phyloP scores from a whole-genome alignment of 2,888 invertebrate genomes.

The Campaea margaritaria region DNA sequence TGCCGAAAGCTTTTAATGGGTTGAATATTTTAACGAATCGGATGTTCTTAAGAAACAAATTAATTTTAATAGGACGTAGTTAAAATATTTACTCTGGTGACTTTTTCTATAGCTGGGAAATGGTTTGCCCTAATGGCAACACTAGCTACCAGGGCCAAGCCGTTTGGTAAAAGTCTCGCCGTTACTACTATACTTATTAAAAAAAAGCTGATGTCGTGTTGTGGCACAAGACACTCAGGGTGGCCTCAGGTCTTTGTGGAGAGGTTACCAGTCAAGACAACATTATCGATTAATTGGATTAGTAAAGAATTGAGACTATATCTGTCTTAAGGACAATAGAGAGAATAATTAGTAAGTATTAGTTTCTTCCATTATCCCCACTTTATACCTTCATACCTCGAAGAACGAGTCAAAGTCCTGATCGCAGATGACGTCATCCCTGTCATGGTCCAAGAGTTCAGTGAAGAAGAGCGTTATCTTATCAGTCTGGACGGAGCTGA shows the following conservation, averaged over 20 bases:
- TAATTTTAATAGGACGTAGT: not conserved
- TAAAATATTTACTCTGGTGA: not conserved
- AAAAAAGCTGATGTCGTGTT: no score
- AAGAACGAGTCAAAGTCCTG: conserved; percentile 89
- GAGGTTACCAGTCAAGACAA: no score
- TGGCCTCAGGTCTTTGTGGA: no score
- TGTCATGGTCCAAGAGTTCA: conserved; percentile 88
- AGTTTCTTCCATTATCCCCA: not conserved
- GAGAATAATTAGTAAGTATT: not conserved
- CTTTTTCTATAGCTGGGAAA: not conserved
- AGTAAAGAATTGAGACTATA: no score
- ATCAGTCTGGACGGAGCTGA: conserved; percentile 87
- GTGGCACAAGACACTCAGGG: no score
- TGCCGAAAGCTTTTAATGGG: conserved; percentile 7
- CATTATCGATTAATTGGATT: no score
- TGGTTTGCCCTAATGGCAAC: no score
- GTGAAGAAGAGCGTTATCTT: conserved; percentile 90
- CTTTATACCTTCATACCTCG: conserved; percentile 51
- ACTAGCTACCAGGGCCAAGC: no score
- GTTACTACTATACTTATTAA: no score
- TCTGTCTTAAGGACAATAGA: no score
- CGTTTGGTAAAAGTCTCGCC: no score
- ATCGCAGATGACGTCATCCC: conserved; percentile 89
- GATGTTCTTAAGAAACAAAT: not conserved
- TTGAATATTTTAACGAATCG: conserved; percentile 6